Evolutionary conservation across 2,888 invertebrate species (phyloP).

Genomic region (Druceiella hillmani): DNA sequence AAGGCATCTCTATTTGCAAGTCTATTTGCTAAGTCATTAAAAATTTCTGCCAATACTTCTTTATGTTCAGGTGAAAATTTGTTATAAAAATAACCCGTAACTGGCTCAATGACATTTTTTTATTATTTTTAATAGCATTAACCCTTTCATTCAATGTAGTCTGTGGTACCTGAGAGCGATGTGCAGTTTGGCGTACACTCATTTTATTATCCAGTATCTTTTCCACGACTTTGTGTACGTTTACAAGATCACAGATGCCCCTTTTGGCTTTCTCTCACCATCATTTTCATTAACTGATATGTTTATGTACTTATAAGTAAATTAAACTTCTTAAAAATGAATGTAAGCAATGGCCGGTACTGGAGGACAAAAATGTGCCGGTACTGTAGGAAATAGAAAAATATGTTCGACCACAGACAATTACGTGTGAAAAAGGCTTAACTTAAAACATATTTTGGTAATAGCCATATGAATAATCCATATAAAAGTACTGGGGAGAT

Average conservation of each 20-base stretch:
- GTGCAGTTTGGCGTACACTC: no score
- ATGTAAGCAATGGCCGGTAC: slow-evolving; percentile 10
- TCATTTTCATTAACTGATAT: slow-evolving; percentile 19
- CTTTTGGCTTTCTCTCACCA: slow-evolving; percentile 18
- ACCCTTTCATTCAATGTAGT: slow-evolving; percentile 13
- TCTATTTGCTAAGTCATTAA: slow-evolving; percentile 11
- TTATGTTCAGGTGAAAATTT: slow-evolving; percentile 9
- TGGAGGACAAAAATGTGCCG: slow-evolving; percentile 8
- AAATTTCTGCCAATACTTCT: slow-evolving; percentile 11
- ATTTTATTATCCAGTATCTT: slow-evolving; percentile 18
- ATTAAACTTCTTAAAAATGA: slow-evolving; percentile 5
- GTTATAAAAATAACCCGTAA: slow-evolving; percentile 12
- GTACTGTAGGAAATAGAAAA: slow-evolving; percentile 7
- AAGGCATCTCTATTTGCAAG: slow-evolving; percentile 10
- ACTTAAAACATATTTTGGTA: background rate
- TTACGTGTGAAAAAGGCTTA: no score
- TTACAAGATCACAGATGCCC: slow-evolving; percentile 14
- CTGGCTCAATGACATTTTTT: slow-evolving; percentile 10
- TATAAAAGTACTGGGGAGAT: no score
- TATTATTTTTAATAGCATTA: slow-evolving; percentile 8
- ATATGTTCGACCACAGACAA: slow-evolving; percentile 1
- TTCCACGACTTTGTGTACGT: slow-evolving; percentile 17
- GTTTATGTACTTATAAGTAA: slow-evolving; percentile 16
- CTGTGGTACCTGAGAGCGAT: slow-evolving; percentile 15
- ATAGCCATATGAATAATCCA: slow-evolving; percentile 4